Evolutionary conservation across 2,888 invertebrate species (phyloP), one percentile per base, ranked within the genome.

Genomic region (Rhingia campestris): DNA sequence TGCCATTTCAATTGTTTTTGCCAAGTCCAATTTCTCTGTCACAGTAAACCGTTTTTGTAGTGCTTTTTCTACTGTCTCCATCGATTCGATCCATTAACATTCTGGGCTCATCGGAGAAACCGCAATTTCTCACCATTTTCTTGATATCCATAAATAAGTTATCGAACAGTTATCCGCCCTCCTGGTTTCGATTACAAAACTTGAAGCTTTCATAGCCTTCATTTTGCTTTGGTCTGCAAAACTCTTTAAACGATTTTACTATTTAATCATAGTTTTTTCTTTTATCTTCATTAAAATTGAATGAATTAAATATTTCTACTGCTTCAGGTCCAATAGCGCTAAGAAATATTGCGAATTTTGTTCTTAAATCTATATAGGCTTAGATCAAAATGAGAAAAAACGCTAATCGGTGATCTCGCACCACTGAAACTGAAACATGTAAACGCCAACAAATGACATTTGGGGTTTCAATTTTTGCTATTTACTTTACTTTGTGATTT

Each of bases 301-400:
- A 87, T 2, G 87, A 87, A 35, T 88, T 86, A 61, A 67, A 88
- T 35, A 87, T 80, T 45, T 88, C 87, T 30, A 87, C 74, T 2
- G 88, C 88, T 37, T 88, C 88, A 3, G 87, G 77, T 4, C n/a
- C 88, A 47, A 87, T 86, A 0, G 86, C 80, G 45, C 88, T 87
- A 7, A 88, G 64, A 22, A 88, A 86, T 47, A 88, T 86, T 12
- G 87, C 87, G 1, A 87, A 75, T 69, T 87, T 82, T 5, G n/a
- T n/a, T n/a, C n/a, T n/a, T n/a, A n/a, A n/a, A n/a, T n/a, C n/a
- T n/a, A n/a, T n/a, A n/a, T n/a, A n/a, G n/a, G n/a, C n/a, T n/a
- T n/a, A n/a, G n/a, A n/a, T n/a, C n/a, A n/a, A n/a, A n/a, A n/a
- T n/a, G n/a, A n/a, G n/a, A n/a, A n/a, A n/a, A n/a, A n/a, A n/a